A percentile compares a stretch with the other conserved stretches of the same genome.
Conservation (phyloP, 1,140 invertebrate species). For the Lepidurus apus region DNA sequence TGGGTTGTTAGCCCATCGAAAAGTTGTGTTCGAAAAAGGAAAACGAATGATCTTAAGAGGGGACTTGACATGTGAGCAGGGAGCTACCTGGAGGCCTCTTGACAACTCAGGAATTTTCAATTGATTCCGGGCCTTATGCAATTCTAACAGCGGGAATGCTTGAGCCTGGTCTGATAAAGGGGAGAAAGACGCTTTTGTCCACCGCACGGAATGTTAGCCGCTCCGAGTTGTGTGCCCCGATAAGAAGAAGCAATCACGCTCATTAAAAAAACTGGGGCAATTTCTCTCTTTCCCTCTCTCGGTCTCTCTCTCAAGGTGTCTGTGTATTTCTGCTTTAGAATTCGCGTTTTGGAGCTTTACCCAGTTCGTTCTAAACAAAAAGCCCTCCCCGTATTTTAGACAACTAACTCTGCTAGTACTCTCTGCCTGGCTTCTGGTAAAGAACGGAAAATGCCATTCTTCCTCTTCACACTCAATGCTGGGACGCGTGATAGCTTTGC, state of each 20-base stretch:
- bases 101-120: constrained; percentile 2
- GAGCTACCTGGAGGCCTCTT: constrained; percentile 13
- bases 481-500: too few relatives aligned
- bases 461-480: too few relatives aligned
- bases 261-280: background rate
- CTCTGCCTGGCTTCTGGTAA: too few relatives aligned
- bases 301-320: too few relatives aligned
- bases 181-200: background rate
- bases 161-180: background rate
- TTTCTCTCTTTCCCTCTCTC: background rate
- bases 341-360: too few relatives aligned
- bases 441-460: too few relatives aligned
- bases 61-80: constrained; percentile 7
- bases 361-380: too few relatives aligned
- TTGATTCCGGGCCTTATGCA: background rate
- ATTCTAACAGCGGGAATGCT: background rate
- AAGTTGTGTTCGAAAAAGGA: background rate
- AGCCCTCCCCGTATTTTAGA: too few relatives aligned
- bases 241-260: background rate
- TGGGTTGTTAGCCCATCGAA: background rate
- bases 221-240: background rate
- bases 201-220: background rate
- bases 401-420: too few relatives aligned
- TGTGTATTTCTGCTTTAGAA: too few relatives aligned
- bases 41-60: constrained; percentile 6